Base-by-base conservation (phyloP, 2,797 vertebrate genomes). In the Petrocephalus sullivani region DNA sequence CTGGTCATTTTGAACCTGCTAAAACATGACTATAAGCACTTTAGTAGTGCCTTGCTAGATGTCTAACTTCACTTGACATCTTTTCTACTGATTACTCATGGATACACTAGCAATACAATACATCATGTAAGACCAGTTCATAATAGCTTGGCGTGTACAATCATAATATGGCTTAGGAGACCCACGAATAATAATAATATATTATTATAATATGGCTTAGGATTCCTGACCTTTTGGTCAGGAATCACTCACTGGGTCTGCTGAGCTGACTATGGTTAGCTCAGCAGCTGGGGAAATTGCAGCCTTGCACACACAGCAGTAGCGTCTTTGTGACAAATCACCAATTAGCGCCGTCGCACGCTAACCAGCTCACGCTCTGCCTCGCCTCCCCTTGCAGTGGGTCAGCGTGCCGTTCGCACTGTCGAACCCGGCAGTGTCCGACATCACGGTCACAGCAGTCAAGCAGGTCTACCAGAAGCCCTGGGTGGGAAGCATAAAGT, bases 381-480 rank as follows among this genome's bases (percentile, higher is more conserved):
- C 10, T 54, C 10, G 4, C n/a, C 94, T 92, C 88, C 91, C 89
- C 2, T 94, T 92, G 33, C 94, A 99, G 98, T 99, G 98, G 98
- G 95, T 99, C 94, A 98, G 98, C 0, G 97, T 99, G 37, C 98
- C 98, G 5, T 99, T 99, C 87, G 98, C 98, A 0, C 91, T 99
- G 95, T 96, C 93, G 88, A 97, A 99, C 92, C 95, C 96, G 67
- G 98, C 98, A 19, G 98, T 99, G 91, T 94, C 96, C 4, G 96
- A 98, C 95, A 99, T 99, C 57, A 95, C 96, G 7, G 92, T 97
- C 88, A 98, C 98, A 0, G 98, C 98, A 12, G 95, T 97, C 88
- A 95, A 96, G 81, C 28, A 94, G 1, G 95, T 97, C 90, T 96
- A 97, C 92, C 98, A 99, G 94, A 92, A 95, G 0, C 97, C 97